Base-by-base conservation (phyloP, 1,140 invertebrate species). In the Sminthurides bifidus region DNA sequence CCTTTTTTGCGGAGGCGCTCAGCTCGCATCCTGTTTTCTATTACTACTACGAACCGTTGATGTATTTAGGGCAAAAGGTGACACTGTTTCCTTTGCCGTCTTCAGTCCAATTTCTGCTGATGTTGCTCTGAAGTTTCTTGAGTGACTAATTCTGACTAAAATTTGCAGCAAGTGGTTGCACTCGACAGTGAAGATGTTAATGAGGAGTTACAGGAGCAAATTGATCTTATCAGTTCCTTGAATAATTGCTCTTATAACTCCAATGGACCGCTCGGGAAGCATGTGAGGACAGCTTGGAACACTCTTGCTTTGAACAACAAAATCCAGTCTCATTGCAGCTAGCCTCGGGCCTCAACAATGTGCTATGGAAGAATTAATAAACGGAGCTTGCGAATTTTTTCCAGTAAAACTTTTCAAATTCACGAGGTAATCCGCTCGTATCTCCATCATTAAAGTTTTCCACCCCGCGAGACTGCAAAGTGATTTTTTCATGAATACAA, bases 41-140 rank as follows among this genome's bases (percentile, higher is more conserved):
- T 31, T 56, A 56, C 23, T 46, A 56, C 30, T 56, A 50, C 30
- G 54, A 56, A 40, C 54, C 54, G n/a, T 24, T 56, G 1, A 41
- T 44, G 40, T 41, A 8, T 17, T 41, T 8, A 8, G 19, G 21
- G 6, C 21, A 8, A 8, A 8, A 41, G 17, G 40, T 41, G n/a
- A n/a, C n/a, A n/a, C n/a, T n/a, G n/a, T n/a, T n/a, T n/a, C n/a
- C n/a, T n/a, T n/a, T n/a, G n/a, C n/a, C n/a, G n/a, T n/a, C n/a
- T n/a, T n/a, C n/a, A n/a, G n/a, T n/a, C n/a, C n/a, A n/a, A n/a
- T n/a, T n/a, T n/a, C n/a, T n/a, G n/a, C n/a, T n/a, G n/a, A n/a
- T n/a, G n/a, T n/a, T n/a, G n/a, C n/a, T n/a, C n/a, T n/a, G n/a
- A 41, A 5, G 6, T 41, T 5, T 41, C 6, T 8, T 41, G 5